Percentiles rank a stretch among this genome's conserved stretches.
Conservation (phyloP, 2,888 invertebrate species). For the Bimastos eiseni region DNA sequence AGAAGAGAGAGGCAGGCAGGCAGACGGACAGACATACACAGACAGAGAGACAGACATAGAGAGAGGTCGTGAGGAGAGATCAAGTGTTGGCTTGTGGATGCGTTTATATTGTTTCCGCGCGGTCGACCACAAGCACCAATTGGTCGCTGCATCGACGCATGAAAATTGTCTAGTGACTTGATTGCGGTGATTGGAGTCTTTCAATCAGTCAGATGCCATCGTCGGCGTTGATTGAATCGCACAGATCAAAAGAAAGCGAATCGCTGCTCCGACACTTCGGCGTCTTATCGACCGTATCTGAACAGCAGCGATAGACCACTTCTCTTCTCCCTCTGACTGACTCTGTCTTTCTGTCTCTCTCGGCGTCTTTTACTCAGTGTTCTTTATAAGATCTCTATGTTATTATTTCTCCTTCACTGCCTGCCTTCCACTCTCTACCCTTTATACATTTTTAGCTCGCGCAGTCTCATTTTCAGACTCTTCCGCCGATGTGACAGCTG, state of each 20-base stretch:
- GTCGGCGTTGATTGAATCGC: background rate
- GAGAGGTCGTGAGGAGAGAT: background rate
- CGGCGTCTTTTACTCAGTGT: background rate
- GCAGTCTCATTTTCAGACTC: background rate
- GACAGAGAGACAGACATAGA: no score
- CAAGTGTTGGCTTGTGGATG: background rate
- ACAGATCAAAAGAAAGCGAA: slow-evolving; percentile 13
- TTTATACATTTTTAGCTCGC: background rate
- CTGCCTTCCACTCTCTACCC: background rate
- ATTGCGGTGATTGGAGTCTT: background rate
- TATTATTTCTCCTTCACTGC: background rate
- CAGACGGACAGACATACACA: background rate
- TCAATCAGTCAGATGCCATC: background rate
- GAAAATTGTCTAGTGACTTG: background rate
- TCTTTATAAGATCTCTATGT: background rate
- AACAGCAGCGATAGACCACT: background rate
- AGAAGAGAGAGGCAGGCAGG: background rate
- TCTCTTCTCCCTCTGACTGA: background rate
- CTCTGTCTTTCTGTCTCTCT: background rate
- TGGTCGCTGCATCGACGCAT: background rate
- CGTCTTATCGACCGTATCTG: slow-evolving; percentile 1
- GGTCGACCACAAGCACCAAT: background rate
- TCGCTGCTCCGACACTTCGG: background rate
- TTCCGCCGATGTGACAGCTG: background rate
- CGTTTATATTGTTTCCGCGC: background rate